phyloP scores from a whole-genome alignment of 2,888 invertebrate species.

The Antheraea yamamai region DNA sequence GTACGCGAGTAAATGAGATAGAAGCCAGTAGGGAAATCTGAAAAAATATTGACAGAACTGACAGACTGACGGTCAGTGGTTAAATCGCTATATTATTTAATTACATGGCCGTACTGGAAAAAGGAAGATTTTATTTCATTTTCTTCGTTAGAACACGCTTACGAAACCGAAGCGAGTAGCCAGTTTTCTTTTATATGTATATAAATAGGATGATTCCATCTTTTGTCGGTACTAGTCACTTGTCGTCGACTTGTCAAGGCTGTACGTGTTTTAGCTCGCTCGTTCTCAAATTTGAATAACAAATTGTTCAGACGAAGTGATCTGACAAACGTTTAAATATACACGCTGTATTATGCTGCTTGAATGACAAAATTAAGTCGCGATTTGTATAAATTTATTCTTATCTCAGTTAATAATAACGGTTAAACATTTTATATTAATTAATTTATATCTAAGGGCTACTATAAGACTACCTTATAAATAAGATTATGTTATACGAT shows the following conservation, averaged over 20 bases:
- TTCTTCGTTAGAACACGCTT: no score
- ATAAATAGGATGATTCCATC: slow-evolving; percentile 32
- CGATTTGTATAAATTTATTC: slow-evolving; percentile 10
- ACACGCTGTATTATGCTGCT: slow-evolving; percentile 33
- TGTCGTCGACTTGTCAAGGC: slow-evolving; percentile 50
- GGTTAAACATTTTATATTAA: slow-evolving; percentile 48
- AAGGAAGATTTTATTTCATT: no score
- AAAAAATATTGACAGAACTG: no score
- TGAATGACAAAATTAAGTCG: slow-evolving; percentile 37
- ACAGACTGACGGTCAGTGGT: no score
- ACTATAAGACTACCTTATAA: neutral
- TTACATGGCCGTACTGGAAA: no score
- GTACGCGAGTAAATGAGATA: no score
- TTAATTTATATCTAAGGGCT: neutral
- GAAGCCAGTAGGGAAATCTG: no score
- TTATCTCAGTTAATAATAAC: slow-evolving; percentile 24
- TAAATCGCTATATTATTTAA: no score
- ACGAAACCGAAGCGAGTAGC: no score
- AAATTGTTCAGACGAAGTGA: slow-evolving; percentile 47
- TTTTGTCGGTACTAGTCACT: slow-evolving; percentile 42
- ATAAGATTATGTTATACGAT: neutral
- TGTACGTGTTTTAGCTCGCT: slow-evolving; percentile 43
- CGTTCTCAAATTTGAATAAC: slow-evolving; percentile 52
- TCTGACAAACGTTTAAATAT: slow-evolving; percentile 32
- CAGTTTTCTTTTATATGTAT: no score